Base-by-base conservation (phyloP, 2,113 vertebrate species). In the Saccopteryx leptura region DNA sequence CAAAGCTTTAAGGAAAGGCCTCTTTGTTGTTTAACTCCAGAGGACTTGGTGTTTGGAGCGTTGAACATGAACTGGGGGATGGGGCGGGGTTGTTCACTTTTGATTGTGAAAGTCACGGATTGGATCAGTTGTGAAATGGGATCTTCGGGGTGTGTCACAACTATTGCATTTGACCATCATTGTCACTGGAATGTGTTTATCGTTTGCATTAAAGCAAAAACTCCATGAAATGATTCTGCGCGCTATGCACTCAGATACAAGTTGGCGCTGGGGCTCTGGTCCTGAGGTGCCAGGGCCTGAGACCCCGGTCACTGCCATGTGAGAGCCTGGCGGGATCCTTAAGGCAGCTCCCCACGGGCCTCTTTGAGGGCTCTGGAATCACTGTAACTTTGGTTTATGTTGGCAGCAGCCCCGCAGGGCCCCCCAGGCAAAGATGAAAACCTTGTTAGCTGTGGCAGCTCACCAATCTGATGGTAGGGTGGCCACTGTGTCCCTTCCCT, bases 331-430 rank as follows among this genome's bases (percentile, higher is more conserved):
- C 0, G 12, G 52, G 68, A 33, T 89, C 68, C 54, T 56, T 7
- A 7, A 31, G 61, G 28, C 6, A 78, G 28, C 56, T 26, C 56
- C 39, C 15, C 0, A 1, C 11, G 65, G 56, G 28, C 66, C 28
- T 48, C 7, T 14, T 11, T 28, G 17, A 83, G 82, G 46, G 24
- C 15, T 33, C 48, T 21, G 5, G 95, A 94, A 96, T 91, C 83
- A 90, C 76, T 88, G 13, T 96, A 71, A 95, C 91, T 97, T 95
- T 98, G 96, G 56, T 97, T 97, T 97, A 75, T 98, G 95, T 97
- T 90, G 93, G 74, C 95, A 96, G 96, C 97, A 88, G 80, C 91
- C 94, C 91, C 92, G 60, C 90, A 80, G 92, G 79, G 52, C 28
- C 83, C 89, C 89, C 83, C 91, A 94, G 56, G 61, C 97, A 96